phyloP scores from a whole-genome alignment of 2,888 invertebrate species.

The Loripinus fragilis region DNA sequence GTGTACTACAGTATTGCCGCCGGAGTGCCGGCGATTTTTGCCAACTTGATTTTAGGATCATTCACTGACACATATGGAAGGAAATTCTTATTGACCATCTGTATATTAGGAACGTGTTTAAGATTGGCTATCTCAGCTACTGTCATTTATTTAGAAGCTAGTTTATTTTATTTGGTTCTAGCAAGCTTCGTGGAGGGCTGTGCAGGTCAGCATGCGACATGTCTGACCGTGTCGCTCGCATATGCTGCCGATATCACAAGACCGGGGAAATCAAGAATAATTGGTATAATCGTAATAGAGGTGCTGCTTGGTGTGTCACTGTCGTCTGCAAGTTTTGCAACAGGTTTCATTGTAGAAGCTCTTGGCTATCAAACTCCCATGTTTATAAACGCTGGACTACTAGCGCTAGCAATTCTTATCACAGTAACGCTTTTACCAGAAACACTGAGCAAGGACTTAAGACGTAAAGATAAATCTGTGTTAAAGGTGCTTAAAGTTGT shows the following conservation, averaged over 20 bases:
- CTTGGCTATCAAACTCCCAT: constrained; percentile 4
- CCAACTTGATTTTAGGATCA: constrained; percentile 31
- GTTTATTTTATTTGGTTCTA: constrained; percentile 40
- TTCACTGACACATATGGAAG: constrained; percentile 54
- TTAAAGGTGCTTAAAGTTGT: neutral
- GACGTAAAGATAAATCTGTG: neutral
- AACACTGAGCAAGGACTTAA: neutral
- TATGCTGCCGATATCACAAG: constrained; percentile 38
- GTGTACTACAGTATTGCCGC: constrained; percentile 33
- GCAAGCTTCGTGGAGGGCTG: constrained; percentile 55
- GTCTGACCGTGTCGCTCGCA: constrained; percentile 23
- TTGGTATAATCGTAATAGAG: constrained; percentile 28
- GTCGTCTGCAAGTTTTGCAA: neutral
- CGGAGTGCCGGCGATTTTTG: constrained; percentile 27
- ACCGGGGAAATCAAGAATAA: constrained; percentile 27
- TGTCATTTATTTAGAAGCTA: constrained; percentile 51
- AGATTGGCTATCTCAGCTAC: constrained; percentile 22
- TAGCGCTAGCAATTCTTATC: neutral
- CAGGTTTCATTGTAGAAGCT: constrained; percentile 31
- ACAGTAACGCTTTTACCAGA: constrained; percentile 1
- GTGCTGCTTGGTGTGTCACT: constrained; percentile 14
- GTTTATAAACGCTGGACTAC: constrained; percentile 10
- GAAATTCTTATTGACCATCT: constrained; percentile 46
- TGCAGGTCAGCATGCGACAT: constrained; percentile 16
- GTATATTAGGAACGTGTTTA: constrained; percentile 41